Evolutionary conservation across 2,113 vertebrate genomes (phyloP), one percentile per base, ranked within the genome.

Genomic region (Maccullochella peelii): DNA sequence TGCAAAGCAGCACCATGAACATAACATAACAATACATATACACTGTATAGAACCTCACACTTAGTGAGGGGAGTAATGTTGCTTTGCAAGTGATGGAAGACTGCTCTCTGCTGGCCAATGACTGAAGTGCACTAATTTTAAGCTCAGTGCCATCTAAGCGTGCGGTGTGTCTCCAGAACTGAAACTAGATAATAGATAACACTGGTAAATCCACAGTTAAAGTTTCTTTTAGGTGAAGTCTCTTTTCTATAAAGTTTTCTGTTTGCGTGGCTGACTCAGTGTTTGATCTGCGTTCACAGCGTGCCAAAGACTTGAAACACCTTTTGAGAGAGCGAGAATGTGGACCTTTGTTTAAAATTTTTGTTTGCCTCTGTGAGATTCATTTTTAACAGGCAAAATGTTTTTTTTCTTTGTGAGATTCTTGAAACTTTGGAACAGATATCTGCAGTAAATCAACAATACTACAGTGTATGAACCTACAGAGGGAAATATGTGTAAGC

Each of bases 101-200:
- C 88, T 95, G 94, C 93, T 50, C 91, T 88, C 95, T 95, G 79
- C 85, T 93, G 95, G 91, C 42, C 76, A 25, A 1, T 38, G 16
- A 52, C 14, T 65, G 80, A 86, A 85, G 4, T 86, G 70, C 77
- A 79, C 23, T 54, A 11, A 54, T 36, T 61, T 76, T 16, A 15
- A 44, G 7, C 58, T 8, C 8, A 27, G 8, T 36, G 63, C 10
- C 68, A 21, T 50, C n/a, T 68, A 62, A 80, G 52, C 6, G 10
- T 70, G 40, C 36, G 23, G 38, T 77, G n/a, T 73, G 30, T 69
- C 59, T 82, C 54, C 44, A 73, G 33, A 80, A 73, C 59, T 67
- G 49, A 52, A 54, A 61, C 40, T 84, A 82, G 85, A 89, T 87
- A 74, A 81, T 77, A 91, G 77, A 91, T 90, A 80, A 88, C 21